Conservation (phyloP, 1,140 invertebrate species). For the Drosophila suzukii region DNA sequence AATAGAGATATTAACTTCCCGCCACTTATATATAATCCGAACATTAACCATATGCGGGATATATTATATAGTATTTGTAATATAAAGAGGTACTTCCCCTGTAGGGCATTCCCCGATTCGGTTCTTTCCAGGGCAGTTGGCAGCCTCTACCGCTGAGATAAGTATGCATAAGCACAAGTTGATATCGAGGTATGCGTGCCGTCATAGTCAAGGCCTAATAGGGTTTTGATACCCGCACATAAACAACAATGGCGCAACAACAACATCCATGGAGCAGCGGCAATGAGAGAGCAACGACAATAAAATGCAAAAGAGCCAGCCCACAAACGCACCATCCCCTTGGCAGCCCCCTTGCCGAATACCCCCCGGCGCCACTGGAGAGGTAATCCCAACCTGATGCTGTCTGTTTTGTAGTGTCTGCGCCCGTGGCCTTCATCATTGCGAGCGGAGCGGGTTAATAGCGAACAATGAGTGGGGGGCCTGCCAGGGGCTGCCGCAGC, state of each 20-base stretch:
- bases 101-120: slow-evolving; percentile 3
- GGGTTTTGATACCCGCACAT: slow-evolving; percentile 81
- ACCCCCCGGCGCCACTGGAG: slow-evolving; percentile 10
- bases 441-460: slow-evolving; percentile 62
- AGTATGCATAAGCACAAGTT: slow-evolving; percentile 66
- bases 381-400: slow-evolving; percentile 78
- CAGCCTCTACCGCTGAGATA: slow-evolving; percentile 15
- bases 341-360: background rate
- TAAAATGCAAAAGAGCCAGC: slow-evolving; percentile 76
- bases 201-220: slow-evolving; percentile 76
- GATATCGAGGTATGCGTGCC: slow-evolving; percentile 57
- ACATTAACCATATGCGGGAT: no score
- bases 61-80: no score
- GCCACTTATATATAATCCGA: no score
- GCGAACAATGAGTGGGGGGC: slow-evolving; percentile 19
- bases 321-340: slow-evolving; percentile 4
- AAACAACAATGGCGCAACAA: slow-evolving; percentile 73
- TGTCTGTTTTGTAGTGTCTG: slow-evolving; percentile 74
- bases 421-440: slow-evolving; percentile 38
- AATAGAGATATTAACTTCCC: no score
- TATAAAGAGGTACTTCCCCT: background rate
- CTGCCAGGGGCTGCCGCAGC: slow-evolving; percentile 10
- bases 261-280: slow-evolving; percentile 14
- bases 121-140: background rate
- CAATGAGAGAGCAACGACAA: slow-evolving; percentile 54